Evolutionary conservation across 2,888 invertebrate genomes (phyloP), one percentile per base, ranked within the genome.

Genomic region (Drosophila suboccidentalis): DNA sequence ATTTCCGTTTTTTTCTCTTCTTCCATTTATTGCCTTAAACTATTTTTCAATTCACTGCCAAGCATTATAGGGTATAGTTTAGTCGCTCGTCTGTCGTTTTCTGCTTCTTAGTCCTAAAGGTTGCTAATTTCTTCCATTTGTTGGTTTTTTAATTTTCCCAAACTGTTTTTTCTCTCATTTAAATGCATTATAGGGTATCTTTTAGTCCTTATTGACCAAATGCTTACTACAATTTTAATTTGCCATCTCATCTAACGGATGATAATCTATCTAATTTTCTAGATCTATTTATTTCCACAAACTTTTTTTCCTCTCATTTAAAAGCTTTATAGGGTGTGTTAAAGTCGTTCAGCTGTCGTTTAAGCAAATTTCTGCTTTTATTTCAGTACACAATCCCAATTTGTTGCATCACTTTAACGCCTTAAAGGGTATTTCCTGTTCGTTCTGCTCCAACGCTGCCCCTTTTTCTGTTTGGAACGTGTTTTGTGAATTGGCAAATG

Each of bases 401-500:
- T 19, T 22, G 22, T 22, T 22, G 3, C 4, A 22, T 22, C 22
- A 22, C 22, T 22, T 39, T 9, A 36, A 13, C 13, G 13, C 36
- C 36, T 13, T 19, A 6, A 44, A 8, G 44, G 44, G 44, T 44
- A 44, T 44, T 3, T 26, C n/a, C 8, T 8, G 3, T 8, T 44
- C 17, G 53, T 32, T 11, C 17, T 39, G 11, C 32, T 32, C 8
- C 15, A 5, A 9, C 3, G n/a, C 11, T 17, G 1, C 3, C 38
- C 19, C 38, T 10, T 34, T 46, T 29, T 46, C 58, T 51, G 19
- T 55, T 60, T 58, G 53, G 11, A 34, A 73, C 58, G 61, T 68
- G 73, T 77, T 75, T 70, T 75, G 69, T 57, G 54, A 61, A 60
- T 78, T 66, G 61, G 46, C 50, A 64, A 77, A 65, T 72, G 75